Evolutionary conservation across 2,888 invertebrate species (phyloP).

Genomic region (Salpingus planirostris): DNA sequence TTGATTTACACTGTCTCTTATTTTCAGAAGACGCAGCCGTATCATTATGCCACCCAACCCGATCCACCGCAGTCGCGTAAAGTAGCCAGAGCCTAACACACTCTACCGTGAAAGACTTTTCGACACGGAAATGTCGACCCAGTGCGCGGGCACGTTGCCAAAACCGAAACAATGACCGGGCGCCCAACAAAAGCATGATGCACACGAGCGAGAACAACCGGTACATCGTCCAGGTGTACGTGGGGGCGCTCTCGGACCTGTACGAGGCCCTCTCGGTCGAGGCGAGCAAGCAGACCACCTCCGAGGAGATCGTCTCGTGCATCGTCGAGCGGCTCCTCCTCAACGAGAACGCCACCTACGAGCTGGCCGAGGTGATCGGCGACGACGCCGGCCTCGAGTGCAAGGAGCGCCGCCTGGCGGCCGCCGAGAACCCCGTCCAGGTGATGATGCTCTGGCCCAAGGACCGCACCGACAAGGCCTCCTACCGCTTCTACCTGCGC

Average conservation of each 20-base stretch:
- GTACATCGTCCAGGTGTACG: constrained; percentile 77
- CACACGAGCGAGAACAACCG: constrained; percentile 55
- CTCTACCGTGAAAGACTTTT: too few relatives aligned
- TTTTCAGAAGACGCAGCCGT: too few relatives aligned
- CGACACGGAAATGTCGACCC: too few relatives aligned
- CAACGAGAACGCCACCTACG: constrained; percentile 58
- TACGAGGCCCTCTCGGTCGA: constrained; percentile 86
- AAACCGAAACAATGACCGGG: too few relatives aligned
- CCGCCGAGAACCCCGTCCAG: constrained; percentile 71
- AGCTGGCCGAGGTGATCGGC: constrained; percentile 81
- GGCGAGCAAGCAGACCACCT: constrained; percentile 85
- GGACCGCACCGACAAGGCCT: constrained; percentile 46
- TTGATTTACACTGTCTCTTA: too few relatives aligned
- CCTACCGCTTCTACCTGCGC: constrained; percentile 73
- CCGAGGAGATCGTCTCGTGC: constrained; percentile 84
- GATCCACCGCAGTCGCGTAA: too few relatives aligned
- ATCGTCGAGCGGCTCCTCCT: constrained; percentile 67
- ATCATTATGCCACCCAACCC: too few relatives aligned
- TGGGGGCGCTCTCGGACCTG: constrained; percentile 77
- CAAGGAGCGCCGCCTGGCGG: constrained; percentile 81
- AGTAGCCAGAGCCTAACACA: too few relatives aligned
- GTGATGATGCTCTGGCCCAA: constrained; percentile 78
- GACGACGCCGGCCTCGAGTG: constrained; percentile 82
- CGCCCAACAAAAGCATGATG: constrained; percentile 43
- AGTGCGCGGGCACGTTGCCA: too few relatives aligned